phyloP scores from a whole-genome alignment of 1,140 invertebrate species.

The Parasteatoda tepidariorum region DNA sequence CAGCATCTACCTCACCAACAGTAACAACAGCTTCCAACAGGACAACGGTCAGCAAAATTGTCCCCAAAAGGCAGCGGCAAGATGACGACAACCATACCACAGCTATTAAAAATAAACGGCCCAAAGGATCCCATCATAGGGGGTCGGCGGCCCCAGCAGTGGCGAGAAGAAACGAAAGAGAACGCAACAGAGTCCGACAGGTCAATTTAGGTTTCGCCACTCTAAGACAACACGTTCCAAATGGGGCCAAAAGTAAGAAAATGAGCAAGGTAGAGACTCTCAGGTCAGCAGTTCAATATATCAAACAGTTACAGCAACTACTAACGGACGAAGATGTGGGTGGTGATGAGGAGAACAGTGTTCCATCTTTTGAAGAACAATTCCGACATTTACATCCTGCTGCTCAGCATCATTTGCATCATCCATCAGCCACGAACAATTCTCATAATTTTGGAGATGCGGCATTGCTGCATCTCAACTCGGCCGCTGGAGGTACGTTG shows the following conservation, averaged over 20 bases:
- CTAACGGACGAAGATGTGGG: slow-evolving; percentile 69
- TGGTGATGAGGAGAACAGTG: slow-evolving; percentile 11
- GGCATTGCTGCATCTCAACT: background rate
- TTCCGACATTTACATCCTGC: background rate
- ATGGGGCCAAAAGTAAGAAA: slow-evolving; percentile 83
- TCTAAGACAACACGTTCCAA: slow-evolving; percentile 84
- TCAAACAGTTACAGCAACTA: slow-evolving; percentile 83
- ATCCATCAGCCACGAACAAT: background rate
- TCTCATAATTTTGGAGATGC: background rate
- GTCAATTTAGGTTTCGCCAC: slow-evolving; percentile 87
- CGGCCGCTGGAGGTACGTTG: background rate
- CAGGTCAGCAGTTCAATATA: slow-evolving; percentile 93
- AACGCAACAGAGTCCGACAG: slow-evolving; percentile 93
- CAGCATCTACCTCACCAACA: background rate
- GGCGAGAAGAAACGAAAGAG: slow-evolving; percentile 89
- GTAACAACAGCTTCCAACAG: background rate
- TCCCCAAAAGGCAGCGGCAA: slow-evolving; percentile 7
- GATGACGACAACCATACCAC: background rate
- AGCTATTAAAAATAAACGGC: background rate
- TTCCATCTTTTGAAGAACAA: slow-evolving; percentile 8
- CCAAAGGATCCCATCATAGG: slow-evolving; percentile 57
- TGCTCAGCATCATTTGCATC: slow-evolving; percentile 63
- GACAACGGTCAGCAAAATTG: background rate
- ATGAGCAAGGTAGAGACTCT: slow-evolving; percentile 94
- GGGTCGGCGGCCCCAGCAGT: slow-evolving; percentile 79